Conservation (phyloP, 2,888 invertebrate species). For the Tinea pellionella region DNA sequence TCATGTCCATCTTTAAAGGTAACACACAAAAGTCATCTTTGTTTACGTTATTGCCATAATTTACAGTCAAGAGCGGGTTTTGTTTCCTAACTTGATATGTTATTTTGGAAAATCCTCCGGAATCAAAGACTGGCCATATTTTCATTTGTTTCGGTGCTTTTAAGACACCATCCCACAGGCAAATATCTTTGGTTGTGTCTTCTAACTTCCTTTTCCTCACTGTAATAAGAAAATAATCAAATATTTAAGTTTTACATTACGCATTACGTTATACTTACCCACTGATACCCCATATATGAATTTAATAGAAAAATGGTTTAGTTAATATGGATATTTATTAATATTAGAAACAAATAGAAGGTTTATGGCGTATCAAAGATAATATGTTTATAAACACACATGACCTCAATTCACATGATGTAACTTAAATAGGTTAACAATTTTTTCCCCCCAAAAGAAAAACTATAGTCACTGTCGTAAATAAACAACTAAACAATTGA, state of each 20-base stretch:
- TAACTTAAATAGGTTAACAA: constrained; percentile 57
- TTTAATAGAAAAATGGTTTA: too few species aligned
- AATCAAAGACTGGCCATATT: constrained; percentile 65
- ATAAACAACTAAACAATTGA: not conserved
- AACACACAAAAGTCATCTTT: constrained; percentile 19
- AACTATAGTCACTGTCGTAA: constrained; percentile 13
- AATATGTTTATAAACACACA: constrained; percentile 59
- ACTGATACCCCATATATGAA: too few species aligned
- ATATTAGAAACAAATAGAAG: too few species aligned
- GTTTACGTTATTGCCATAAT: constrained; percentile 15
- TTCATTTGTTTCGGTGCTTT: constrained; percentile 50
- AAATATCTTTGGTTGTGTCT: constrained; percentile 37
- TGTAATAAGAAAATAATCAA: constrained; percentile 23
- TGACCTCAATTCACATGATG: constrained; percentile 58
- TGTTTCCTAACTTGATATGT: constrained; percentile 24
- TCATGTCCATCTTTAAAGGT: constrained; percentile 33
- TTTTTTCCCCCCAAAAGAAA: constrained; percentile 60
- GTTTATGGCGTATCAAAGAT: not conserved
- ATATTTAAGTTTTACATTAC: not conserved
- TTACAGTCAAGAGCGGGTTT: constrained; percentile 40
- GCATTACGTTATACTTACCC: not conserved
- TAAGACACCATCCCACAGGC: constrained; percentile 38
- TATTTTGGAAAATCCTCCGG: constrained; percentile 53
- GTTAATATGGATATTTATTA: too few species aligned
- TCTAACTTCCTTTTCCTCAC: constrained; percentile 54